phyloP scores from a whole-genome alignment of 2,888 invertebrate species.

The Hipparchia sbordonii region DNA sequence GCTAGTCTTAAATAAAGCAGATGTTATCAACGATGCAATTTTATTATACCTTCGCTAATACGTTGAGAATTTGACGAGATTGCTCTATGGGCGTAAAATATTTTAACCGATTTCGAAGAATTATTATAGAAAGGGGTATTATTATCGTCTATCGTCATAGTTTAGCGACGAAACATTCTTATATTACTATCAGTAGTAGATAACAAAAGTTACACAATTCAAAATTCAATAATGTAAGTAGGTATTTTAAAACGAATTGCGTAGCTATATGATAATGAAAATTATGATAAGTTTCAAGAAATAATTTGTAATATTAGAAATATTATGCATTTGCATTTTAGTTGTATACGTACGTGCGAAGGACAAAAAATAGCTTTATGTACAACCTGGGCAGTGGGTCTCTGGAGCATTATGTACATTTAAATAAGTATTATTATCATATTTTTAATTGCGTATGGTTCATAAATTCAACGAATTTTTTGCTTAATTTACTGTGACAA shows the following conservation, averaged over 20 bases:
- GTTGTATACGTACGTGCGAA: not conserved
- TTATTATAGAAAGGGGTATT: not conserved
- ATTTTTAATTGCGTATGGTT: not conserved
- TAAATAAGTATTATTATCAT: not conserved
- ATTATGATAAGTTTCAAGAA: not conserved
- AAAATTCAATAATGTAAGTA: not conserved
- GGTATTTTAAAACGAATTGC: not conserved
- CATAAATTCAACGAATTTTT: too few species aligned
- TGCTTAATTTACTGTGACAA: too few species aligned
- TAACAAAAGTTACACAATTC: not conserved
- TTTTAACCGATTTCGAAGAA: too few species aligned
- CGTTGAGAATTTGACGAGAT: conserved; percentile 6
- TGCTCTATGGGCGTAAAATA: too few species aligned
- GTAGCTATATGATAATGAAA: not conserved
- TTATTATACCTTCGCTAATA: conserved; percentile 2
- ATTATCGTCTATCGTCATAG: too few species aligned
- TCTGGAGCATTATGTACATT: not conserved
- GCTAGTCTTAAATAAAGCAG: conserved; percentile 1
- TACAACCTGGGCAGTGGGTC: not conserved
- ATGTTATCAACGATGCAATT: conserved; percentile 11
- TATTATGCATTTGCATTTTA: not conserved
- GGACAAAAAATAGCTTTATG: not conserved
- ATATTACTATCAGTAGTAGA: too few species aligned
- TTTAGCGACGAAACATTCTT: too few species aligned
- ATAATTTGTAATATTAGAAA: not conserved